Evolutionary conservation across 2,888 invertebrate species (phyloP).

Genomic region (Caenorhabditis sp.): DNA sequence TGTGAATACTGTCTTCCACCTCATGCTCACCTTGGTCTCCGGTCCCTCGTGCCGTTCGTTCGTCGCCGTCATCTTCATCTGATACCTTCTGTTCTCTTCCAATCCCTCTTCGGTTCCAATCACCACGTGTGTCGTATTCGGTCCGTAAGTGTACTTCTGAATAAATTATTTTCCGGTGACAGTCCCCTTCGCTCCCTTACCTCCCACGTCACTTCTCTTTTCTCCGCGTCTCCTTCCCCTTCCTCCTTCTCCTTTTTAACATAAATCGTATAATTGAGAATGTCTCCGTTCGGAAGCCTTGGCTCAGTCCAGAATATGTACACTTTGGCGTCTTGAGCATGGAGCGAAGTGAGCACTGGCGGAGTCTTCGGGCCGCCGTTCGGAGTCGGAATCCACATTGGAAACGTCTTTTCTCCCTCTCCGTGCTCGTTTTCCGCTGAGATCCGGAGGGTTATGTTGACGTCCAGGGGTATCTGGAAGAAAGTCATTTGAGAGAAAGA

Average conservation of each 20-base stretch:
- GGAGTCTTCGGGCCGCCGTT: slow-evolving; percentile 58
- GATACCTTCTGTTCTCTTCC: slow-evolving; percentile 44
- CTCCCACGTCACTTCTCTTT: not conserved
- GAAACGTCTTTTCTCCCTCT: slow-evolving; percentile 60
- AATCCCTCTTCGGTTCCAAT: slow-evolving; percentile 40
- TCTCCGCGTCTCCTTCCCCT: not conserved
- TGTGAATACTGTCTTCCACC: no score
- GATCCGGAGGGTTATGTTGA: slow-evolving; percentile 58
- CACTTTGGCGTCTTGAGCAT: slow-evolving; percentile 41
- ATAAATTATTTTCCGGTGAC: not conserved
- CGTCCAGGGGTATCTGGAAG: slow-evolving; percentile 62
- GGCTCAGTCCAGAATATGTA: slow-evolving; percentile 45
- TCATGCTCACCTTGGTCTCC: slow-evolving; percentile 17
- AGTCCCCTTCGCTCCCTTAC: not conserved
- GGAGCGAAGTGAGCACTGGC: slow-evolving; percentile 41
- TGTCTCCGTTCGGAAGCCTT: slow-evolving; percentile 37
- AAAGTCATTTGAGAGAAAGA: no score
- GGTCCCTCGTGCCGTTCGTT: slow-evolving; percentile 59
- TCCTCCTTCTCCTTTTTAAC: slow-evolving; percentile 6
- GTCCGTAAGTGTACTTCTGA: slow-evolving; percentile 13
- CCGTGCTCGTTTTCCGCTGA: slow-evolving; percentile 63
- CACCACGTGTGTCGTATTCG: slow-evolving; percentile 7
- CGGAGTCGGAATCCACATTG: slow-evolving; percentile 58
- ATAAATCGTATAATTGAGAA: slow-evolving; percentile 44
- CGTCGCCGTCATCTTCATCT: slow-evolving; percentile 55